These are phyloP conservation scores for Drosophila jambulina DNA, from an alignment of 1,140 invertebrate genomes.

Conservation along the genomic window DNA sequence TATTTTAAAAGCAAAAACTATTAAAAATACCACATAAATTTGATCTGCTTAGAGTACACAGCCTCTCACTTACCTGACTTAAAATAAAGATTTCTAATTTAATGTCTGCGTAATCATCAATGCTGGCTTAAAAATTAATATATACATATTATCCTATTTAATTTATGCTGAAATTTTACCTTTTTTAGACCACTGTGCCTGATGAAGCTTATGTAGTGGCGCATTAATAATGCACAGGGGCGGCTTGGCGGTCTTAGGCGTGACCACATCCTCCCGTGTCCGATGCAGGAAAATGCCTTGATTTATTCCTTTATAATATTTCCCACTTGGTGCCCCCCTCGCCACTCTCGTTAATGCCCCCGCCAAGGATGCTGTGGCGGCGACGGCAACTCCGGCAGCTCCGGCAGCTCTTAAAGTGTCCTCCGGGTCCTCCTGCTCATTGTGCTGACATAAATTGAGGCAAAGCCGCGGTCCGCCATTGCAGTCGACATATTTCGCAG, in stretches of 20 bases:
- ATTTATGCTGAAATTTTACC: neutral
- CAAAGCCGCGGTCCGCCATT: slow-evolving; percentile 44
- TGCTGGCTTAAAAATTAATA: neutral
- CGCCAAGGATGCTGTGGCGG: slow-evolving; percentile 12
- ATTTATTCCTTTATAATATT: slow-evolving; percentile 66
- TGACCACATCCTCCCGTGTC: slow-evolving; percentile 34
- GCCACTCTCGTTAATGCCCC: slow-evolving; percentile 9
- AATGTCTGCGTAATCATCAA: neutral
- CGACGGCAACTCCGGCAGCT: neutral
- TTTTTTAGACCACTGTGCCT: neutral
- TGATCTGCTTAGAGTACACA: no score
- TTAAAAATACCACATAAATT: no score
- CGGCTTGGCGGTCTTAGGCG: slow-evolving; percentile 17
- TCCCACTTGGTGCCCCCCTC: slow-evolving; percentile 8
- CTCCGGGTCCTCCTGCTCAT: slow-evolving; percentile 27
- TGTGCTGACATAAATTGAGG: slow-evolving; percentile 59
- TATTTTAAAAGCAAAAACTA: no score
- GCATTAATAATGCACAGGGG: slow-evolving; percentile 57
- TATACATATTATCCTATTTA: neutral
- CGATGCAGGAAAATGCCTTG: slow-evolving; percentile 56
- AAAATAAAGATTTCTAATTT: no score
- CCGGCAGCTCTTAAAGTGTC: slow-evolving; percentile 36
- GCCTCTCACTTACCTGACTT: no score
- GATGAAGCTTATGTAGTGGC: slow-evolving; percentile 14
- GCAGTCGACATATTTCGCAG: slow-evolving; percentile 61